Evolutionary conservation across 2,888 invertebrate species (phyloP), one percentile per base, ranked within the genome.

Genomic region (Aphelenchoides bicaudatus): DNA sequence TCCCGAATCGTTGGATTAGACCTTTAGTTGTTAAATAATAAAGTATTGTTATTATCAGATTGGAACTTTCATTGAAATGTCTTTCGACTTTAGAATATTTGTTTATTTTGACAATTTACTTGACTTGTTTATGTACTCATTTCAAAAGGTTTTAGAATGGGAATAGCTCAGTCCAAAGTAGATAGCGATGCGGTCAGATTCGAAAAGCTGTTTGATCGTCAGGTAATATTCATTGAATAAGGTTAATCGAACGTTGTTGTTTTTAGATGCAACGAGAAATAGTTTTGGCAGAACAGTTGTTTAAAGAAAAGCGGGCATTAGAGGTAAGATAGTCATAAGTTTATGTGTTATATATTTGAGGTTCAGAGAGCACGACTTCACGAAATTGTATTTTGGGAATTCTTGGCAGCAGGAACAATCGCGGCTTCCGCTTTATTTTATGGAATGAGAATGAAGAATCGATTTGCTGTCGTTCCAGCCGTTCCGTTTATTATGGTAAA

Each of bases 401-500:
- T 66, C 2, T 56, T 72, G 10, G 68, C 63, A 6, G 68, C 61
- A 13, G 57, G 60, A 8, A 70, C 72, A 0, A 61, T 67, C 4
- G 62, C 65, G 1, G 63, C 52, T 0, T 54, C 64, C n/a, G 58
- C 70, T 4, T 38, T 66, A 3, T 48, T 55, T 6, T 62, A 63
- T 19, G 66, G 68, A 30, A 61, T 63, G 13, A 39, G 65, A 4
- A 16, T 29, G 2, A 46, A 39, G 31, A 62, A 62, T 50, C 52
- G 50, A 31, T 37, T 50, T 23, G 13, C 53, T 8, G 62, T 71
- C 30, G 57, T 73, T 23, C 72, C 72, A 5, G 60, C 70, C 25
- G 69, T 66, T n/a, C 71, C 71, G 13, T 47, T 73, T 5, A 61
- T 70, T 23, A 70, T 72, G 67, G 65, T 62, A 39, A n/a, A n/a